These are phyloP conservation scores for Gortyna flavago DNA, from an alignment of 2,888 invertebrate genomes.

Conservation along the genomic window DNA sequence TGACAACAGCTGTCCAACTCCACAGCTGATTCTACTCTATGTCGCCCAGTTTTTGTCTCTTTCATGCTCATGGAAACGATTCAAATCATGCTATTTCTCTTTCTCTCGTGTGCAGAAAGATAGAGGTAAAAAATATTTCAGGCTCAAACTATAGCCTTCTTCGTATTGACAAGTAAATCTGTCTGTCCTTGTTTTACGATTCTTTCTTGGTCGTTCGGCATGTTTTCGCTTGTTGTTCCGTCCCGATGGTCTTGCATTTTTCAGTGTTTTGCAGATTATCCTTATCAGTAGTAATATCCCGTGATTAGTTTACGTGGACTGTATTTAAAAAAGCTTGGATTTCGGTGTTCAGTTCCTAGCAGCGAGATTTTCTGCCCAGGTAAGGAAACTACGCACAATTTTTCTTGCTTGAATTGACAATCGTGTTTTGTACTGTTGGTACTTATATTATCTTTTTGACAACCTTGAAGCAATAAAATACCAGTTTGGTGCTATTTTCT, in stretches of 20 bases:
- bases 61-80: slow-evolving; percentile 50
- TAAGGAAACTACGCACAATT: slow-evolving; percentile 84
- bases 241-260: slow-evolving; percentile 80
- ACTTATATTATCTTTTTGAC: slow-evolving; percentile 79
- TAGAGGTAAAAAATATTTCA: slow-evolving; percentile 49
- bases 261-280: slow-evolving; percentile 80
- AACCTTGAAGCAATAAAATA: slow-evolving; percentile 85
- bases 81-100: slow-evolving; percentile 46
- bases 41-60: slow-evolving; percentile 63
- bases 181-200: slow-evolving; percentile 64
- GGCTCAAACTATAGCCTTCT: slow-evolving; percentile 47
- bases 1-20: slow-evolving; percentile 77
- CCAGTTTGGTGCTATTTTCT: slow-evolving; percentile 76
- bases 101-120: slow-evolving; percentile 24
- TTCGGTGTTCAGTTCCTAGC: slow-evolving; percentile 70
- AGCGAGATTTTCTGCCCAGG: slow-evolving; percentile 73
- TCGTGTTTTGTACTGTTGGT: slow-evolving; percentile 68
- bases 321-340: slow-evolving; percentile 74
- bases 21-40: slow-evolving; percentile 83
- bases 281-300: slow-evolving; percentile 73
- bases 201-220: slow-evolving; percentile 67
- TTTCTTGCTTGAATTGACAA: slow-evolving; percentile 76
- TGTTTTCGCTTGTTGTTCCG: slow-evolving; percentile 84
- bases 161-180: slow-evolving; percentile 37
- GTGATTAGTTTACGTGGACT: slow-evolving; percentile 76